Base-by-base conservation (phyloP, 2,113 vertebrate species). In the Xenopus borealis region DNA sequence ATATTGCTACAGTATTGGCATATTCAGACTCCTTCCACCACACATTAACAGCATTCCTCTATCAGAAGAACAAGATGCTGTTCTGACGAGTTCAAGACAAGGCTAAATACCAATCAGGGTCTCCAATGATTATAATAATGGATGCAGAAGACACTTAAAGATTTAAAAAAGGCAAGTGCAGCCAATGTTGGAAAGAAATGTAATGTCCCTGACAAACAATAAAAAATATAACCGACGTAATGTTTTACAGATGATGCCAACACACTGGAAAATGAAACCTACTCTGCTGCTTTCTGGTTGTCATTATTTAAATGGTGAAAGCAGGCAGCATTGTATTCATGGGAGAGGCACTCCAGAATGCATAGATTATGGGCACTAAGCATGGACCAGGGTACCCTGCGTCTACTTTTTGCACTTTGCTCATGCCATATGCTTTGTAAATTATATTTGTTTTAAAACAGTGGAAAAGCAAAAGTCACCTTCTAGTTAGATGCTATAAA, bases 71-170 rank as follows among this genome's bases (percentile, higher is more conserved):
- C 10, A 69, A 75, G 11, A 75, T 68, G 55, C 17, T 68, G 58
- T 33, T 55, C 27, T 75, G 53, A n/a, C 16, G 57, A 75, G 72
- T 75, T 75, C 72, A 69, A 68, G 23, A 68, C 0, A 12, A 68
- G 72, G 72, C 72, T 75, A 75, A 75, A 75, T 68, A 75, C 57
- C 72, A 75, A 75, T 75, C 57, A 69, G 23, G 55, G 72, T 66
- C 47, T 75, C 65, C 58, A 62, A 62, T 20, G 57, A 62, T 20
- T 69, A 33, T 61, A 75, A 23, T 75, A 69, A 75, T 75, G 72
- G 72, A 75, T 69, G 44, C 19, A 20, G 53, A 75, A 75, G 47
- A 75, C 53, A 75, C 53, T n/a, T n/a, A 27, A 27, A 27, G 2
- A 27, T 30, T 27, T 75, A 62, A 27, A 59, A 47, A 19, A 61